Evolutionary conservation across 2,113 vertebrate genomes (phyloP).

Genomic region (Cettia cetti): DNA sequence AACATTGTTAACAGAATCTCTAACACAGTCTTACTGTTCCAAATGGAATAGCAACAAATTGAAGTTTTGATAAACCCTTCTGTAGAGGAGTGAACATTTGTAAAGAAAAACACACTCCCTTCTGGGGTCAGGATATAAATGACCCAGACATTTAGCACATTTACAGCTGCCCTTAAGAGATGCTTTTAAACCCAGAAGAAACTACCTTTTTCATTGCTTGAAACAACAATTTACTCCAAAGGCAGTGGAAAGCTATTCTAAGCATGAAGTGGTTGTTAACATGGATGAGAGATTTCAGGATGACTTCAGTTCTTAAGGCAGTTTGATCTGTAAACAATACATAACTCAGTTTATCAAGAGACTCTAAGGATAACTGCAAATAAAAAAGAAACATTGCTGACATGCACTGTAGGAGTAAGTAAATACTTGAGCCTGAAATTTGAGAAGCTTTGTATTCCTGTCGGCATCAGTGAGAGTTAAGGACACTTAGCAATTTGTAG

Average conservation of each 20-base stretch:
- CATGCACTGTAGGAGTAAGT: background rate
- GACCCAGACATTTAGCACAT: background rate
- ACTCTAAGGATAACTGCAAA: background rate
- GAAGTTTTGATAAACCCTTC: background rate
- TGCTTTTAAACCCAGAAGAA: background rate
- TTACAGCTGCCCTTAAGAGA: background rate
- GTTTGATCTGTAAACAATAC: background rate
- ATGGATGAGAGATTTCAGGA: background rate
- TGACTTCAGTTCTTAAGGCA: background rate
- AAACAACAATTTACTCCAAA: background rate
- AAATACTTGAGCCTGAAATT: background rate
- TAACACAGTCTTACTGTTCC: background rate
- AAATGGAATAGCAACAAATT: background rate
- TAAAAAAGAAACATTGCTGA: background rate
- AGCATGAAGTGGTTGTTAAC: background rate
- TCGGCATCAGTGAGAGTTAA: background rate
- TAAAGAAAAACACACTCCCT: background rate
- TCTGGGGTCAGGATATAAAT: background rate
- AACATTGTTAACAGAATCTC: background rate
- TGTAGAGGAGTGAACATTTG: background rate
- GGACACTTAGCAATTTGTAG: background rate
- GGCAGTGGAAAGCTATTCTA: background rate
- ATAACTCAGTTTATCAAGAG: background rate
- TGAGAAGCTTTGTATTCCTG: background rate
- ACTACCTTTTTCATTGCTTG: background rate